Evolutionary conservation across 2,797 vertebrate genomes (phyloP).

Genomic region (Buceros bicornis): DNA sequence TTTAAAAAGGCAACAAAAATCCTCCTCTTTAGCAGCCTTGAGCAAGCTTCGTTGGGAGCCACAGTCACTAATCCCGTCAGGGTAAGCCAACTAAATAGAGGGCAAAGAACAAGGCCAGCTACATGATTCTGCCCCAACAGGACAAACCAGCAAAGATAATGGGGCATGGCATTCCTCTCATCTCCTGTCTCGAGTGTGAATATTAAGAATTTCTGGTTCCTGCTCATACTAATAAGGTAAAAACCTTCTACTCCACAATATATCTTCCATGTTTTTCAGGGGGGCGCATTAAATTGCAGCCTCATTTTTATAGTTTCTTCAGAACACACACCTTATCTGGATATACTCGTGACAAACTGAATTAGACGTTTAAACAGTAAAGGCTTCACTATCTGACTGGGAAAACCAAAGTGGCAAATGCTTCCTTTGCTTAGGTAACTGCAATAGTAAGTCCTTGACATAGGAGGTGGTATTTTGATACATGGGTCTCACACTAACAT

Average conservation of each 20-base stretch:
- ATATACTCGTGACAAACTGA: background rate
- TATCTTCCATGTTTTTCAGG: background rate
- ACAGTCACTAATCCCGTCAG: background rate
- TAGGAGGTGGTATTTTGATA: background rate
- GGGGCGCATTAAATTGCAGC: background rate
- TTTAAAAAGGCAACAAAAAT: background rate
- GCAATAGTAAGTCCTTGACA: background rate
- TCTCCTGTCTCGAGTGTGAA: background rate
- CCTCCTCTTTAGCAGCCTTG: background rate
- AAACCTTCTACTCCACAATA: background rate
- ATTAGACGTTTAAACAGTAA: background rate
- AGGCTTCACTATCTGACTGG: background rate
- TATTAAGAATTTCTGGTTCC: background rate
- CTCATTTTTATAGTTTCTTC: background rate
- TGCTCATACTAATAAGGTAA: background rate
- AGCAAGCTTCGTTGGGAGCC: background rate
- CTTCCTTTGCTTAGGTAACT: background rate
- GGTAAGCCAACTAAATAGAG: background rate
- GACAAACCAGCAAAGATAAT: background rate
- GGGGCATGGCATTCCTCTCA: background rate
- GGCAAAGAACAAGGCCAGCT: background rate
- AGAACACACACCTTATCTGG: background rate
- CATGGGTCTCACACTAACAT: background rate
- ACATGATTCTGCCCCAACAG: background rate
- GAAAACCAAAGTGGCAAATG: background rate